Base-by-base conservation (phyloP, 1,140 invertebrate species). In the Anoplolepis gracilipes region DNA sequence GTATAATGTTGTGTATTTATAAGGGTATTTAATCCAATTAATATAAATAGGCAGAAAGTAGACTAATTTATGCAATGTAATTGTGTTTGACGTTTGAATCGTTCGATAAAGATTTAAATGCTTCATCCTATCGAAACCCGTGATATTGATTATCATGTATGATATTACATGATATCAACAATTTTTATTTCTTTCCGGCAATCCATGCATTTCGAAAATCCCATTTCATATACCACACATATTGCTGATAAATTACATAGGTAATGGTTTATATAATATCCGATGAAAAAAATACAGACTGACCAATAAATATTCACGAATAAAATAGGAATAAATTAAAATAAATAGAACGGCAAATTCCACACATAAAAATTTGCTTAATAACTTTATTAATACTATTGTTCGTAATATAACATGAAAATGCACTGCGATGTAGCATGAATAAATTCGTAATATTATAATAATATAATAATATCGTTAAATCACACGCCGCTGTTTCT, bases 21-120 rank as follows among this genome's bases (percentile, higher is more conserved):
- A 39, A 65, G 28, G 55, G 57, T n/a, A 64, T 77, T 64, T 61
- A 49, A n/a, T 22, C 19, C 28, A 49, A 76, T 76, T 76, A 76
- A 61, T 49, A n/a, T 36, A 55, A 64, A 33, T 16, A 8, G 3
- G n/a, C 2, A 16, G 11, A 67, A 79, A 64, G 64, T 77, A 79
- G 36, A 3, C 42, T 65, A 78, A 36, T 36, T 28, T 61, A 62
- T 25, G 30, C 36, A 62, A 36, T 30, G 11, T 79, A 53, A 67
- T 77, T 64, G 57, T 46, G 30, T 67, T 79, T 67, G n/a, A 67
- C 42, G 13, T 67, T 67, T 55, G 28, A 67, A 67, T 67, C 19
- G 22, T 62, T 62, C 16, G 55, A 76, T 62, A 16, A 42, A 39
- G 22, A 76, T 62, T 76, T 78, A 78, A 78, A 22, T 42, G 39